Percentiles rank a stretch among this genome's conserved stretches.
phyloP scores from a whole-genome alignment of 2,797 vertebrate species.

The Serranus cabrilla region DNA sequence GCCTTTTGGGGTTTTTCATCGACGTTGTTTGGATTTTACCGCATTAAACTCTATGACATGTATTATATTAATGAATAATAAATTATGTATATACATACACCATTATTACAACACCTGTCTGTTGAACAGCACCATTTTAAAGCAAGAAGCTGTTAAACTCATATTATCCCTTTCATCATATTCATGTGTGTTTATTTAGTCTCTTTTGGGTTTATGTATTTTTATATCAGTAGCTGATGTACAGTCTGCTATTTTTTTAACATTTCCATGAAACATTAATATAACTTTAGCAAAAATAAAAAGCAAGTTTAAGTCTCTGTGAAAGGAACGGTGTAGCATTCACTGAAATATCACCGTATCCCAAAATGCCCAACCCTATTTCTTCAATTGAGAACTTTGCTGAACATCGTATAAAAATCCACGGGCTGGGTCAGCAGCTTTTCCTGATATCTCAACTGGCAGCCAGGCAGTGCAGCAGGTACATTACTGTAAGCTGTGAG shows the following conservation, averaged over 20 bases:
- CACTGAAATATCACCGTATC: constrained; percentile 18
- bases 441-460: constrained; percentile 48
- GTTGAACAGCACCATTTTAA: background rate
- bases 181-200: background rate
- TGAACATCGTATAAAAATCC: constrained; percentile 39
- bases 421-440: constrained; percentile 39
- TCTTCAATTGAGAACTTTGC: constrained; percentile 20
- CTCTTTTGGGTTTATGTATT: background rate
- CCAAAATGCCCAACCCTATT: background rate
- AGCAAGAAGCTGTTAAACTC: background rate
- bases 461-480: constrained; percentile 50
- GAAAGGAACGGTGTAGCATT: background rate
- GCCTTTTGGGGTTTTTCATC: constrained; percentile 11
- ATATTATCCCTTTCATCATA: background rate
- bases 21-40: background rate
- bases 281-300: background rate
- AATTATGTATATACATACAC: background rate
- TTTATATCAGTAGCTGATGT: background rate
- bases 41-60: background rate
- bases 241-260: background rate
- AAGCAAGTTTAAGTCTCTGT: background rate
- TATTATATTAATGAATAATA: background rate
- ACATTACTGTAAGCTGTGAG: constrained; percentile 53
- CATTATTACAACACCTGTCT: background rate
- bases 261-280: constrained; percentile 8